Percentiles rank a stretch among this genome's conserved stretches.
Evolutionary conservation across 1,140 invertebrate species (phyloP).

Genomic region (Leptinotarsa lineolata): DNA sequence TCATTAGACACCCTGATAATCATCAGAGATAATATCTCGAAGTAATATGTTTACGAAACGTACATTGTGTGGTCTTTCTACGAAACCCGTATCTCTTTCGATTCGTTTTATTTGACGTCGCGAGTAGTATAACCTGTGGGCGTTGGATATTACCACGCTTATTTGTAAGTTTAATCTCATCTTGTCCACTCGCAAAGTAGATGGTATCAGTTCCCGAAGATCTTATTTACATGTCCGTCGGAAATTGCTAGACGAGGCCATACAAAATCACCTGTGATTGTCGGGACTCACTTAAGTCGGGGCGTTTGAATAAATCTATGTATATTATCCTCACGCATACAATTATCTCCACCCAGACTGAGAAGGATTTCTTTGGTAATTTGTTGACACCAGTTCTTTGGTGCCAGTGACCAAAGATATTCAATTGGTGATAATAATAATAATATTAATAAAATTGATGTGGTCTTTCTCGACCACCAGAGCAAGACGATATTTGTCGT

Average conservation of each 20-base stretch:
- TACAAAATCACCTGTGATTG: conserved; percentile 7
- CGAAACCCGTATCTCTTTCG: neutral
- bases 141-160: neutral
- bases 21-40: neutral
- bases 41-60: neutral
- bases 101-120: neutral
- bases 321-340: neutral
- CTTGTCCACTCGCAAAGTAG: conserved; percentile 1
- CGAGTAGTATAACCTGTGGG: neutral
- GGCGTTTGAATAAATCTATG: neutral
- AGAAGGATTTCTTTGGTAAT: too few relatives aligned
- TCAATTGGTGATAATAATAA: too few relatives aligned
- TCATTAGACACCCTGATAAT: neutral
- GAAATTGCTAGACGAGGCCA: conserved; percentile 6
- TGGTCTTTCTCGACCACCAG: too few relatives aligned
- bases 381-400: too few relatives aligned
- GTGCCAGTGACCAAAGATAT: too few relatives aligned
- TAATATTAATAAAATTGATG: too few relatives aligned
- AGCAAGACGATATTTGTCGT: too few relatives aligned
- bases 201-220: conserved; percentile 10
- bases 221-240: conserved; percentile 17
- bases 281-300: neutral
- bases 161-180: conserved; percentile 20
- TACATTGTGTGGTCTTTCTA: neutral
- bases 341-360: neutral